phyloP scores from a whole-genome alignment of 2,113 vertebrate species.

The Panurus biarmicus region DNA sequence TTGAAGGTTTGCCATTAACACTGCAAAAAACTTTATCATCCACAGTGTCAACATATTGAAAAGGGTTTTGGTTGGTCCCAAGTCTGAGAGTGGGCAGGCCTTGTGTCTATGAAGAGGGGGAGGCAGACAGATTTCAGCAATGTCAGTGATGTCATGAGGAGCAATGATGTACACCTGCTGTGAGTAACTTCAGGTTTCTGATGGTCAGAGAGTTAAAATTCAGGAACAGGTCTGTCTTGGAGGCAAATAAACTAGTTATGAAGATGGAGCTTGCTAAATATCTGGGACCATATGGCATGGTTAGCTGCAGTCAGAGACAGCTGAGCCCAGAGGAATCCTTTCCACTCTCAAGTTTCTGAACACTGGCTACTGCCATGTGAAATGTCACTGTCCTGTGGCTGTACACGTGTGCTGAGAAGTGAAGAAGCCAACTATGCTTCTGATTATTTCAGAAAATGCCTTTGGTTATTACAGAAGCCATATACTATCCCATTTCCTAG shows the following conservation, averaged over 20 bases:
- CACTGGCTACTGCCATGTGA: background rate
- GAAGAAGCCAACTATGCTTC: background rate
- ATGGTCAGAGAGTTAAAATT: background rate
- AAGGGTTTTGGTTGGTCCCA: background rate
- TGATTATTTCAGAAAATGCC: background rate
- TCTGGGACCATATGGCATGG: background rate
- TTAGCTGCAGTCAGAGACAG: background rate
- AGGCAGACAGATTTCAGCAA: background rate
- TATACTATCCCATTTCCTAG: background rate
- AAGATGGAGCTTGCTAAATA: background rate
- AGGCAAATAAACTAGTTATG: background rate
- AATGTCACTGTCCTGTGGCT: background rate
- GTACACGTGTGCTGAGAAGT: background rate
- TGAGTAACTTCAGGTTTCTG: background rate
- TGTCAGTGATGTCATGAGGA: background rate
- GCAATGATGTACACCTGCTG: background rate
- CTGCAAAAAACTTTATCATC: background rate
- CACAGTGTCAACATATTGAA: background rate
- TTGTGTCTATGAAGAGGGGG: background rate
- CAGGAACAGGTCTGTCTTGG: background rate
- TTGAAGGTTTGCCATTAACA: background rate
- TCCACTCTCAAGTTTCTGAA: background rate
- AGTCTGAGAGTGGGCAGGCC: background rate
- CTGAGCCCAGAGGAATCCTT: background rate
- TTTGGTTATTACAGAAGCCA: background rate